These are phyloP conservation scores for Malacosoma neustria DNA, from an alignment of 2,888 invertebrate species.

Conservation along the genomic window DNA sequence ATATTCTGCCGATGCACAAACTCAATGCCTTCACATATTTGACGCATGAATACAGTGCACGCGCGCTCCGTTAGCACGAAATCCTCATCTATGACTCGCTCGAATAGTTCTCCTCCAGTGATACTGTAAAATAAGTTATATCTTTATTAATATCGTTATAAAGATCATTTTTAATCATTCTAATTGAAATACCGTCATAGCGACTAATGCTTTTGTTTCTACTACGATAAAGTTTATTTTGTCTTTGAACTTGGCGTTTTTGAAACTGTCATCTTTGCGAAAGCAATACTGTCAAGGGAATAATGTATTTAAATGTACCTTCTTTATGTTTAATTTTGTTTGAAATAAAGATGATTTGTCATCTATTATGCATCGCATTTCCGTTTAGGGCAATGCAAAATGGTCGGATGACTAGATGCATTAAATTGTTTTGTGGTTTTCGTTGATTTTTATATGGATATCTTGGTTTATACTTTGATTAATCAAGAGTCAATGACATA, in stretches of 20 bases:
- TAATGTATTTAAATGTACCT: neutral
- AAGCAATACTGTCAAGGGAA: too few relatives aligned
- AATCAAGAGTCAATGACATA: too few relatives aligned
- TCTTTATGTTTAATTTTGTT: neutral
- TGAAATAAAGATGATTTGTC: neutral
- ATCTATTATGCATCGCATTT: neutral
- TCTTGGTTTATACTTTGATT: neutral
- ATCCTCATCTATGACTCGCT: constrained; percentile 98
- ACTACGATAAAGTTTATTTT: neutral
- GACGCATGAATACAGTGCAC: constrained; percentile 96
- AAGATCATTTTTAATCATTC: neutral
- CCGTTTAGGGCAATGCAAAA: neutral
- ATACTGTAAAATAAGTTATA: constrained; percentile 79
- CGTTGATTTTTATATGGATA: neutral
- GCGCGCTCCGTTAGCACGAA: constrained; percentile 97
- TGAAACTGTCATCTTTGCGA: too few relatives aligned
- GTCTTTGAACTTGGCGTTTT: too few relatives aligned
- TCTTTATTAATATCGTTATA: constrained; percentile 1
- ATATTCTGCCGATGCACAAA: constrained; percentile 98
- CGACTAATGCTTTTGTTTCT: neutral
- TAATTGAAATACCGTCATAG: neutral
- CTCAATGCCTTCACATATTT: constrained; percentile 98
- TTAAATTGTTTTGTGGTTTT: neutral
- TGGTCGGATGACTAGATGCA: neutral
- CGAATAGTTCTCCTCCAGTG: constrained; percentile 98